phyloP scores from a whole-genome alignment of 30 jellyfish, hydroid and myxozoan species.

The Pelagia noctiluca region DNA sequence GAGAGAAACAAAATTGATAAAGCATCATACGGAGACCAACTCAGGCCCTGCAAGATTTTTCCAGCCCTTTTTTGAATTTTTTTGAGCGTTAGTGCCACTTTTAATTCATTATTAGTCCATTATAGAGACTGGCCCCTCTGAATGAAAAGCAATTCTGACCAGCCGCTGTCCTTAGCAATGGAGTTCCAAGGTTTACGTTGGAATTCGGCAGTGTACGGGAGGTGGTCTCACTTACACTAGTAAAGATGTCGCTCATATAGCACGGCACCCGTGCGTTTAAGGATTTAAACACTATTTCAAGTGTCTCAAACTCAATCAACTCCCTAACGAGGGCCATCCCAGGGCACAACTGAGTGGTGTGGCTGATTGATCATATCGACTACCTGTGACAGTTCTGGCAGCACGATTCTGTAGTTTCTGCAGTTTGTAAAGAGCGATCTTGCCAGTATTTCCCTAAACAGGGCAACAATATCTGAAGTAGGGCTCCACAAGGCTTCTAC shows the following conservation, averaged over 20 bases:
- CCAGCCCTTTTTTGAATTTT: constrained; percentile 41
- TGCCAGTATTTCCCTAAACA: constrained; percentile 63
- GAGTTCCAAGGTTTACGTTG: constrained; percentile 13
- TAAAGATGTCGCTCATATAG: constrained; percentile 39
- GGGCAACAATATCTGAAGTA: constrained; percentile 53
- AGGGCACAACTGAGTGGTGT: constrained; percentile 48
- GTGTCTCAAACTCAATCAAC: constrained; percentile 35
- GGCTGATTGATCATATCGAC: constrained; percentile 48
- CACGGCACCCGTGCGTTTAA: constrained; percentile 2
- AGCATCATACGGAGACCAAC: constrained; percentile 4
- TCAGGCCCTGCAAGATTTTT: neutral
- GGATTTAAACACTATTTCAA: constrained; percentile 54
- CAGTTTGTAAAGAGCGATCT: constrained; percentile 41
- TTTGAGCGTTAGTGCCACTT: constrained; percentile 21
- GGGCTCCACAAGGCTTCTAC: constrained; percentile 42
- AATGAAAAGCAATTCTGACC: constrained; percentile 50
- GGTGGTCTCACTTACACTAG: constrained; percentile 43
- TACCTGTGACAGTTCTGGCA: constrained; percentile 47
- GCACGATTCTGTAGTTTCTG: constrained; percentile 57
- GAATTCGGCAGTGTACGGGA: constrained; percentile 47
- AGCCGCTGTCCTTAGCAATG: constrained; percentile 23
- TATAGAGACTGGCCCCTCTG: constrained; percentile 54
- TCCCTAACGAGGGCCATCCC: constrained; percentile 67
- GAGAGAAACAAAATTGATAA: neutral
- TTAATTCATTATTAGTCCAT: constrained; percentile 17